Conservation (phyloP, 23 tunicate species). For the Halocynthia aurantium region DNA sequence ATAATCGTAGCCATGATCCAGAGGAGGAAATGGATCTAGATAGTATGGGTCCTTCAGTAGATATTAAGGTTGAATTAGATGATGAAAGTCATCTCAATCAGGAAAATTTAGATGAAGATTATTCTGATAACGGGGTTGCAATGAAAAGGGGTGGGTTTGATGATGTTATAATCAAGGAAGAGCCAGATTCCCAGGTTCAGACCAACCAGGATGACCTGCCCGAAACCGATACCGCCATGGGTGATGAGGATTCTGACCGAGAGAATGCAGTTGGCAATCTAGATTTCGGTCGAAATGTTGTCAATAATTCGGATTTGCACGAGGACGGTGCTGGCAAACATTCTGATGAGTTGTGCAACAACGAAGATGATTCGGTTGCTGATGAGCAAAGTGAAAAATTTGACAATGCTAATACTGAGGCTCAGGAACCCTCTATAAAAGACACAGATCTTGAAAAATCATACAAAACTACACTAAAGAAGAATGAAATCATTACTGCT, state of each 20-base stretch:
- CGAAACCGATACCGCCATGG: background rate
- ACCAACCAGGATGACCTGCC: background rate
- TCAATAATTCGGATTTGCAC: background rate
- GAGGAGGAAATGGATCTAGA: conserved; percentile 53
- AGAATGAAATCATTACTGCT: no score
- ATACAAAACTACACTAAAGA: background rate
- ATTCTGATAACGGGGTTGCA: background rate
- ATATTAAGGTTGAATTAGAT: conserved; percentile 60
- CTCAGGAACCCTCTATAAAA: background rate
- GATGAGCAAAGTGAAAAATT: background rate
- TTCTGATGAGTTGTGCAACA: background rate
- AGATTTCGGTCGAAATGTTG: background rate
- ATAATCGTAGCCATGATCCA: background rate
- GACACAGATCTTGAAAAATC: background rate
- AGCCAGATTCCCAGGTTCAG: background rate
- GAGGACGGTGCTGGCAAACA: background rate
- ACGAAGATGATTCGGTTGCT: background rate
- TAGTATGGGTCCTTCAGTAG: conserved; percentile 66
- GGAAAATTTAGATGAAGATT: conserved; percentile 12
- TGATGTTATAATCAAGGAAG: background rate
- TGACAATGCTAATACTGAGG: no score
- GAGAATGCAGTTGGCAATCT: background rate
- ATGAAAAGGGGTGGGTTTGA: no score
- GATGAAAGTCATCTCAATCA: conserved; percentile 21
- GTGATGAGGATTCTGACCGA: background rate